Evolutionary conservation across 2,113 vertebrate genomes (phyloP), one percentile per base, ranked within the genome.

Genomic region (Ciconia stormi): DNA sequence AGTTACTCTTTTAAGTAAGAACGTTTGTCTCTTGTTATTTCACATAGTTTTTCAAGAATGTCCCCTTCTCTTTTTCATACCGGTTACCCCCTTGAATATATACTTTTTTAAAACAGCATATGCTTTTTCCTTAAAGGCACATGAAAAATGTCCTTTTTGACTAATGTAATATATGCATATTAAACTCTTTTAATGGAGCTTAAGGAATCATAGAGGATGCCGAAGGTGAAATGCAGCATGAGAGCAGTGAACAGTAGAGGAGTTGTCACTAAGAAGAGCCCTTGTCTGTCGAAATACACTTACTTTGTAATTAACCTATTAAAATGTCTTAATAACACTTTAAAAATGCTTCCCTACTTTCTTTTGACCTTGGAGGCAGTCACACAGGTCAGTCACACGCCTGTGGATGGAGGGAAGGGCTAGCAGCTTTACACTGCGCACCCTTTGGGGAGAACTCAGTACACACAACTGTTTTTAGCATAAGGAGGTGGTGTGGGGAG

Each of bases 221-320:
- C 3, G 4, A 86, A 89, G n/a, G 32, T 90, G 52, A 94, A 89
- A 66, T 72, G 34, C n/a, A 82, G 21, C n/a, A 34, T 50, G 29
- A 59, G 5, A 83, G 12, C 36, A 58, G 72, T 65, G 62, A 77
- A 85, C 21, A 82, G 70, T n/a, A 47, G 36, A 77, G 58, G 26
- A 50, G 20, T 40, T 70, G 34, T 87, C 53, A n/a, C 30, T 34
- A 56, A 90, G 38, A 81, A 20, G 30, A 59, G 62, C 13, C 26
- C 10, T 67, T 80, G 13, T 80, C 11, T 82, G 50, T 85, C 6
- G 1, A 86, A 85, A 70, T 27, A 69, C 7, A 25, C 34, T 50
- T 80, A 29, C 18, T 70, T 97, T 90, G 80, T 92, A 89, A 93
- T 93, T 89, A 85, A 85, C 66, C 62, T 88, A 76, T 92, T 91